These are phyloP conservation scores for Drosophila kepulauana DNA, from an alignment of 1,140 invertebrate species.

Conservation along the genomic window DNA sequence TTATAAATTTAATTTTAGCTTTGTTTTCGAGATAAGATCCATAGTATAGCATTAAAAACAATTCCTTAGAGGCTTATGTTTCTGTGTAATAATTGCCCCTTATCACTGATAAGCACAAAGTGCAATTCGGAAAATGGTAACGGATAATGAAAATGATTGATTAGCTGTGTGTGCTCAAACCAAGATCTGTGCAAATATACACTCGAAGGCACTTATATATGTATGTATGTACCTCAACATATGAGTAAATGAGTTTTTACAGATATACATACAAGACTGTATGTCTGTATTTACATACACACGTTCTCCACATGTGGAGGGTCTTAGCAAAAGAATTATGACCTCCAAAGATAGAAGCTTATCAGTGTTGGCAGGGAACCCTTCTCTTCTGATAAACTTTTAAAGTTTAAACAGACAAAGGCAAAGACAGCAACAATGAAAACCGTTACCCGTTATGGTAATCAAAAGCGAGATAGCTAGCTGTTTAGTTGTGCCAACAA, in stretches of 20 bases:
- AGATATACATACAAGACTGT: constrained; percentile 3
- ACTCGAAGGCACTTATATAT: constrained; percentile 6
- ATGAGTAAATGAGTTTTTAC: constrained; percentile 11
- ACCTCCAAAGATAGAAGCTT: constrained; percentile 60
- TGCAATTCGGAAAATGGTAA: constrained; percentile 10
- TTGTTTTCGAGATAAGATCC: neutral
- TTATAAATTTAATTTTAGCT: too few species aligned
- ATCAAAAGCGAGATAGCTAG: constrained; percentile 40
- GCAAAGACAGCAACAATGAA: neutral
- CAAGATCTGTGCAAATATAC: constrained; percentile 2
- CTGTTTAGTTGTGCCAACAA: constrained; percentile 61
- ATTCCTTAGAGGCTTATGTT: neutral
- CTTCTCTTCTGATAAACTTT: constrained; percentile 46
- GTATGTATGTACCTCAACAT: constrained; percentile 14
- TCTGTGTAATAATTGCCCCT: neutral
- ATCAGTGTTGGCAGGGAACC: constrained; percentile 43
- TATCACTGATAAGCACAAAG: constrained; percentile 15
- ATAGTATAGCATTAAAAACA: neutral
- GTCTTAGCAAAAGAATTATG: constrained; percentile 53
- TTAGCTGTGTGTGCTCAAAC: constrained; percentile 16
- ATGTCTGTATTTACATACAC: constrained; percentile 1
- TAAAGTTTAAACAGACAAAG: constrained; percentile 35
- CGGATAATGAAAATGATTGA: constrained; percentile 12
- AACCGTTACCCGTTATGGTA: constrained; percentile 52
- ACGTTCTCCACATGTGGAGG: constrained; percentile 15